These are phyloP conservation scores for Drosophila sucinea DNA, from an alignment of 1,140 invertebrate genomes.

Conservation along the genomic window DNA sequence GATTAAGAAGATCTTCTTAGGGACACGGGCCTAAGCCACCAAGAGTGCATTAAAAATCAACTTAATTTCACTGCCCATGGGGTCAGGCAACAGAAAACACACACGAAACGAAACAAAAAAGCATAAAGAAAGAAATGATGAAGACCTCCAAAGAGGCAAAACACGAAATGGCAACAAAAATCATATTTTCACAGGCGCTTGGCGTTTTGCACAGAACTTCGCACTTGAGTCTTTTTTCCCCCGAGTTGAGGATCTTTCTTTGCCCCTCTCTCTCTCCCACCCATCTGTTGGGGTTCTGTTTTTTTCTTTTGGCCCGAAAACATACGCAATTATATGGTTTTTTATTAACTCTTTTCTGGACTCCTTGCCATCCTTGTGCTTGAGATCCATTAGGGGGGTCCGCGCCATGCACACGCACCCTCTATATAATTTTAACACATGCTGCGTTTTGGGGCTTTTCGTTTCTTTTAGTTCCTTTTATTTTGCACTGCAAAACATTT, in stretches of 20 bases:
- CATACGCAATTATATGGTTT: conserved; percentile 79
- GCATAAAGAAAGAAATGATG: conserved; percentile 35
- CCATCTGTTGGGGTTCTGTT: not conserved
- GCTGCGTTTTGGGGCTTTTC: conserved; percentile 72
- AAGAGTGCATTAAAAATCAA: conserved; percentile 77
- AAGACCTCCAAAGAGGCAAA: conserved; percentile 66
- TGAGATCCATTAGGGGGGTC: conserved; percentile 72
- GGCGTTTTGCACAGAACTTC: conserved; percentile 80
- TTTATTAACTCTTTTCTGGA: conserved; percentile 65
- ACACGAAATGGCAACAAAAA: conserved; percentile 59
- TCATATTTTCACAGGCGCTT: conserved; percentile 81
- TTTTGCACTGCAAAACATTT: conserved; percentile 65
- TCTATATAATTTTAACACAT: conserved; percentile 82
- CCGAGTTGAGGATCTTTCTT: conserved; percentile 1
- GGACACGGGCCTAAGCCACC: conserved; percentile 52
- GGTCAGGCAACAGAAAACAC: conserved; percentile 45
- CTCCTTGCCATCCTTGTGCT: not conserved
- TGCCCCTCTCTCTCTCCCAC: not conserved
- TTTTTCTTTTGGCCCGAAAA: conserved; percentile 45
- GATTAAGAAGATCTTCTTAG: not conserved
- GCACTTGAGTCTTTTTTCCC: conserved; percentile 55
- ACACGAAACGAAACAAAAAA: conserved; percentile 35
- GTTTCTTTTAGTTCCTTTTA: conserved; percentile 32
- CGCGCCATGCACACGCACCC: conserved; percentile 68
- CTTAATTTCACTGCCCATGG: conserved; percentile 49